Evolutionary conservation across 1,140 invertebrate genomes (phyloP).

Genomic region (Fopius arisanus): DNA sequence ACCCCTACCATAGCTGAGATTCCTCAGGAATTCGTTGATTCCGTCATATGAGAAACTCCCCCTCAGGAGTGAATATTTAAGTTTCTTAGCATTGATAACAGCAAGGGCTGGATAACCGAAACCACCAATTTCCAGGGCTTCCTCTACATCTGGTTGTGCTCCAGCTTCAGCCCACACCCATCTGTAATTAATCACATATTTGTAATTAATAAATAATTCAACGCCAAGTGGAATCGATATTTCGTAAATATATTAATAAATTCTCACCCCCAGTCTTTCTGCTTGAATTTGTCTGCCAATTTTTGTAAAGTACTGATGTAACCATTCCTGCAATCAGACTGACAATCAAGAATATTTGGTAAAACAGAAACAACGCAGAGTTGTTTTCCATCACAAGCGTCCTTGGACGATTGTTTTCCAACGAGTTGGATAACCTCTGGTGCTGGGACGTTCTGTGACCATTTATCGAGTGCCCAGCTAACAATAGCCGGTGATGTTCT

Average conservation of each 20-base stretch:
- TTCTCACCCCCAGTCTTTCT: conserved; percentile 93
- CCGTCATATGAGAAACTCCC: conserved; percentile 95
- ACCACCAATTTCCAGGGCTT: conserved; percentile 91
- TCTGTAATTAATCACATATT: conserved; percentile 62
- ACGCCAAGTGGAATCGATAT: conserved; percentile 20
- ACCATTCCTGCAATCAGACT: conserved; percentile 90
- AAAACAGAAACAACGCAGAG: conserved; percentile 94
- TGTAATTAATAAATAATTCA: not conserved
- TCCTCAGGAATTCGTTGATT: conserved; percentile 93
- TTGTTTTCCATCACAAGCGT: conserved; percentile 83
- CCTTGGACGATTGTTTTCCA: conserved; percentile 72
- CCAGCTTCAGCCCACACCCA: conserved; percentile 96
- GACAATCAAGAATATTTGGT: conserved; percentile 97
- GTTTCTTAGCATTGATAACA: conserved; percentile 95
- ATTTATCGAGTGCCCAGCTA: conserved; percentile 86
- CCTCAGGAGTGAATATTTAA: conserved; percentile 93
- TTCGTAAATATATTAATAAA: conserved; percentile 2
- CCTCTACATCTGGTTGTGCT: conserved; percentile 84
- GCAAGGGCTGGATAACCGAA: conserved; percentile 95
- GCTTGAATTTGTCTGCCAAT: conserved; percentile 92
- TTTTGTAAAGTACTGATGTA: conserved; percentile 81
- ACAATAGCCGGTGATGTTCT: conserved; percentile 92
- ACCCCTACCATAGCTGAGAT: conserved; percentile 93
- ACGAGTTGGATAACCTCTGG: conserved; percentile 83
- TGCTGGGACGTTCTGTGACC: conserved; percentile 84